Evolutionary conservation across 2,888 invertebrate genomes (phyloP).

Genomic region (Galerucella calmariensis): DNA sequence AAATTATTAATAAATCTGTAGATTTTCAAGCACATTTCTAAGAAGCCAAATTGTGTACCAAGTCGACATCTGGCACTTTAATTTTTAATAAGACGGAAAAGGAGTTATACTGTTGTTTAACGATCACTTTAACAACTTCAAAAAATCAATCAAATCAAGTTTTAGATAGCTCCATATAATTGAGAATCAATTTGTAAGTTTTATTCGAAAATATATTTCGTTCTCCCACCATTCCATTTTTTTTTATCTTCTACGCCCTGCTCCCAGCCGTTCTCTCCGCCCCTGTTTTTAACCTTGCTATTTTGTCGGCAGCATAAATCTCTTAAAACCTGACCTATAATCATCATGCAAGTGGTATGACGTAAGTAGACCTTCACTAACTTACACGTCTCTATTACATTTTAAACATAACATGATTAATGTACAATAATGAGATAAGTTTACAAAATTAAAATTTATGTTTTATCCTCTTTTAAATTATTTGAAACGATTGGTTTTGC

Average conservation of each 20-base stretch:
- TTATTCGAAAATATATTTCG: too few relatives aligned
- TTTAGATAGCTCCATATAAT: too few relatives aligned
- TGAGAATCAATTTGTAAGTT: too few relatives aligned
- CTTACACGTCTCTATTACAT: not conserved
- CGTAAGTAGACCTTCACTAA: slow-evolving; percentile 4
- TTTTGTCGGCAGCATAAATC: not conserved
- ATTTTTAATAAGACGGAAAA: slow-evolving; percentile 14
- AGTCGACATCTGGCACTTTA: slow-evolving; percentile 8
- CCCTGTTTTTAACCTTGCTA: not conserved
- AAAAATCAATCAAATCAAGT: too few relatives aligned
- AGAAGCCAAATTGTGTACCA: slow-evolving; percentile 10
- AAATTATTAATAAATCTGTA: slow-evolving; percentile 16
- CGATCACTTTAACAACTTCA: not conserved
- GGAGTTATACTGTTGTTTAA: not conserved
- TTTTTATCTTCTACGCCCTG: too few relatives aligned
- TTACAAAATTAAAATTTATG: not conserved
- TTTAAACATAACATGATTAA: not conserved
- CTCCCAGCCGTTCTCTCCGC: not conserved
- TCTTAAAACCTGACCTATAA: slow-evolving; percentile 6
- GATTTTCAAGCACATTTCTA: slow-evolving; percentile 11
- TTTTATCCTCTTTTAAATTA: not conserved
- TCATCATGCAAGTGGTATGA: slow-evolving; percentile 3
- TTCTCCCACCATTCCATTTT: too few relatives aligned
- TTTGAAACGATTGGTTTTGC: not conserved
- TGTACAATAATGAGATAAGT: not conserved